A percentile compares a stretch with the other conserved stretches of the same genome.
Conservation (phyloP, 2,797 vertebrate genomes). For the Adelosebastes latens region DNA sequence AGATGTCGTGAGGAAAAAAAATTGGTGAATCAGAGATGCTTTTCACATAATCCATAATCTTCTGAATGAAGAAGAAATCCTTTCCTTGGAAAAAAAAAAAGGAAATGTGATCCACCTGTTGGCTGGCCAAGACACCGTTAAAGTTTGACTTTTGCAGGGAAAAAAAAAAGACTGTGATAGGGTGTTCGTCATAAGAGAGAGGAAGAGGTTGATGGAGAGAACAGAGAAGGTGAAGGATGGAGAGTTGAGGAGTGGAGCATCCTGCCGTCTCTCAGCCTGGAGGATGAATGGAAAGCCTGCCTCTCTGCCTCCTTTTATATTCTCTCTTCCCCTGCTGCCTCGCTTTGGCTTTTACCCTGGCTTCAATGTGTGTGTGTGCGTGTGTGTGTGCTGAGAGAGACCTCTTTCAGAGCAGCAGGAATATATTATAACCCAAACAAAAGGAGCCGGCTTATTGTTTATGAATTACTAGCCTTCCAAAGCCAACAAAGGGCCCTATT, state of each 20-base stretch:
- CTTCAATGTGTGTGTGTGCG: constrained; percentile 28
- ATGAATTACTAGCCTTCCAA: constrained; percentile 98
- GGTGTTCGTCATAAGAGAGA: neutral
- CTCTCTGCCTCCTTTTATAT: constrained; percentile 75
- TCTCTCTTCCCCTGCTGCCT: constrained; percentile 67
- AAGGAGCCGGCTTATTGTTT: constrained; percentile 96
- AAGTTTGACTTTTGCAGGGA: constrained; percentile 11
- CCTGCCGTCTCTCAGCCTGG: constrained; percentile 54
- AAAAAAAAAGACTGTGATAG: neutral
- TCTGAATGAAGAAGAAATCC: neutral
- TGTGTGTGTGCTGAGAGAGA: constrained; percentile 30
- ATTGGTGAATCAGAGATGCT: neutral
- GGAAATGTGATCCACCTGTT: constrained; percentile 26
- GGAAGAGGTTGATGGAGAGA: neutral
- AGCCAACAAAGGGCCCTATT: constrained; percentile 97
- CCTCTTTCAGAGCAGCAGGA: constrained; percentile 89
- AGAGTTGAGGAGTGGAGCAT: constrained; percentile 50
- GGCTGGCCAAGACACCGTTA: neutral
- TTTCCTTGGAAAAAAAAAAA: neutral
- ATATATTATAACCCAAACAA: constrained; percentile 99
- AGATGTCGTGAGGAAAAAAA: neutral
- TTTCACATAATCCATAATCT: neutral
- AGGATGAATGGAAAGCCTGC: constrained; percentile 67
- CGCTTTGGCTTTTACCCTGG: constrained; percentile 75
- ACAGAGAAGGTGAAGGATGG: constrained; percentile 20